Evolutionary conservation across 2,113 vertebrate species (phyloP).

Genomic region (Pogona vitticeps): DNA sequence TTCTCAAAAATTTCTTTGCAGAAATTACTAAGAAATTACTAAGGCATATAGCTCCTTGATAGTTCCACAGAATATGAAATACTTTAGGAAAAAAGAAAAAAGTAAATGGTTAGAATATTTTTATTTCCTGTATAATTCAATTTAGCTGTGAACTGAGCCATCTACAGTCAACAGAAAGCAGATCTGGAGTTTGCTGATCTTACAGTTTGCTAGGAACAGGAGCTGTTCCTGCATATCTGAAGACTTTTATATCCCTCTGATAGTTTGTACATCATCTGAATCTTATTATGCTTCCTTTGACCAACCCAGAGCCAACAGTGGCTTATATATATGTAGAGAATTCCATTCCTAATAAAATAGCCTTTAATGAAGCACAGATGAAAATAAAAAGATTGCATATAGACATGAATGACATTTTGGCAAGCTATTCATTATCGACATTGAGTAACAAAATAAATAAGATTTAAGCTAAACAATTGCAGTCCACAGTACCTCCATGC

Average conservation of each 20-base stretch:
- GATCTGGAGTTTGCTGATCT: slow-evolving; percentile 66
- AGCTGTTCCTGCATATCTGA: slow-evolving; percentile 61
- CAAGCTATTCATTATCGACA: slow-evolving; percentile 52
- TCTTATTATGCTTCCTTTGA: slow-evolving; percentile 64
- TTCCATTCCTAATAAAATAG: slow-evolving; percentile 50
- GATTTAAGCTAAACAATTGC: slow-evolving; percentile 38
- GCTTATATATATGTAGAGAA: slow-evolving; percentile 30
- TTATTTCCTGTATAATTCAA: slow-evolving; percentile 73
- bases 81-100: slow-evolving; percentile 56
- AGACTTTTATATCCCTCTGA: slow-evolving; percentile 62
- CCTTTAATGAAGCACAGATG: slow-evolving; percentile 54
- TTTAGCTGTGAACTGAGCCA: slow-evolving; percentile 69
- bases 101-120: slow-evolving; percentile 58
- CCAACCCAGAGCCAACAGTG: slow-evolving; percentile 24
- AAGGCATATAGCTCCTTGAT: slow-evolving; percentile 27
- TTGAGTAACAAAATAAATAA: slow-evolving; percentile 63
- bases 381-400: slow-evolving; percentile 55
- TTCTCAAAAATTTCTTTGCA: slow-evolving; percentile 3
- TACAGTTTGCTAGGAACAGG: slow-evolving; percentile 56
- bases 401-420: slow-evolving; percentile 39
- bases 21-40: too few relatives aligned
- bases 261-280: slow-evolving; percentile 60
- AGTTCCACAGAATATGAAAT: slow-evolving; percentile 58
- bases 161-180: slow-evolving; percentile 68
- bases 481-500: slow-evolving; percentile 40